Percentiles rank a stretch among this genome's conserved stretches.
Conservation (phyloP, 2,888 invertebrate genomes). For the Drosophila robusta region DNA sequence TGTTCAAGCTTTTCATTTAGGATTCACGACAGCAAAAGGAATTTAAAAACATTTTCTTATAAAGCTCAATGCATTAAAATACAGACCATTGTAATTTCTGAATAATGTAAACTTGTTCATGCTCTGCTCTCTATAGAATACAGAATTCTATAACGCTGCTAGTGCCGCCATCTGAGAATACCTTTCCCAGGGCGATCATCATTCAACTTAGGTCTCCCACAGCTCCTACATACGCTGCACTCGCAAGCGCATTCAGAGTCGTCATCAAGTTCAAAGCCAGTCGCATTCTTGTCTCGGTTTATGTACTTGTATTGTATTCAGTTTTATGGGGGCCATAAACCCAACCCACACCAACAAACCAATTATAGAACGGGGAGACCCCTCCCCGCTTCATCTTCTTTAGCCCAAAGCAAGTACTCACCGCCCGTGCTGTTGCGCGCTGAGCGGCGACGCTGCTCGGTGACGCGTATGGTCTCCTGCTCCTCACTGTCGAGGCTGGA, state of each 20-base stretch:
- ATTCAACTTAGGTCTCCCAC: background rate
- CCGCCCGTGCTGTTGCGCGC: slow-evolving; percentile 86
- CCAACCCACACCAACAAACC: slow-evolving; percentile 21
- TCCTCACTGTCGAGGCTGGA: slow-evolving; percentile 95
- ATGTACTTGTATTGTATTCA: slow-evolving; percentile 11
- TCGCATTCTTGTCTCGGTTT: slow-evolving; percentile 12
- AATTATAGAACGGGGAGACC: slow-evolving; percentile 18
- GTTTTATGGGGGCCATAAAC: slow-evolving; percentile 40
- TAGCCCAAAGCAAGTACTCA: slow-evolving; percentile 39
- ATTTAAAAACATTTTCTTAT: no score
- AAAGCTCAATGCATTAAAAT: no score
- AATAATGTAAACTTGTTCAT: no score
- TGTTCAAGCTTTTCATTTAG: no score
- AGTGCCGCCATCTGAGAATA: background rate
- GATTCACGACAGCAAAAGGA: no score
- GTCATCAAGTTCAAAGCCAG: slow-evolving; percentile 4
- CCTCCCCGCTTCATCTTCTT: background rate
- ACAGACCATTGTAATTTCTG: no score
- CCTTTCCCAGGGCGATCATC: background rate
- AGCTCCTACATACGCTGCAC: background rate
- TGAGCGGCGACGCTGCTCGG: slow-evolving; percentile 86
- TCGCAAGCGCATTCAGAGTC: slow-evolving; percentile 16
- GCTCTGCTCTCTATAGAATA: no score
- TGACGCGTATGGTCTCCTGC: slow-evolving; percentile 87
- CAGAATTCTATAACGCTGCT: no score